Evolutionary conservation across 2,888 invertebrate species (phyloP), one percentile per base, ranked within the genome.

Genomic region (Malacosoma neustria): DNA sequence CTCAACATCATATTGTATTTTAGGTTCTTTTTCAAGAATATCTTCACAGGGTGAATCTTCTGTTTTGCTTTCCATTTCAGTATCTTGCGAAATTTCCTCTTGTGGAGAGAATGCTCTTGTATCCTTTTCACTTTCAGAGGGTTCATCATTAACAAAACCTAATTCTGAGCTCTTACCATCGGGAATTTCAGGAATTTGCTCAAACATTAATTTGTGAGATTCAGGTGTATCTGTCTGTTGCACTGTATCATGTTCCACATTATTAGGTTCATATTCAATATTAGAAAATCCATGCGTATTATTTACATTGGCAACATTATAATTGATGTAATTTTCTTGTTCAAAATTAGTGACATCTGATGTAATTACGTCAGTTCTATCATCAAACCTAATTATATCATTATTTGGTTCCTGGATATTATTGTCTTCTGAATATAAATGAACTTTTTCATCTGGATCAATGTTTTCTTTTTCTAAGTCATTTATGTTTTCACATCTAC

Each of bases 161-260:
- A 82, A 49, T 53, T 84, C 82, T 11, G 82, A 84, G 55, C 79
- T 82, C 51, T 85, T 85, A 7, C 84, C 85, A 52, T 84, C 82
- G 29, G 85, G 85, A 47, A 84, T 84, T 69, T 85, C 85, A 13
- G 85, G 85, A 49, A 85, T 85, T 61, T 85, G 84, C 61, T 85
- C 85, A 54, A 84, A 85, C 7, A 85, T 53, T 35, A 85, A 59
- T 49, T 85, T 85, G 48, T 85, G 84, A 68, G 85, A 85, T 71
- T 85, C 85, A 13, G 85, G 85, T 14, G 85, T 84, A 41, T 85
- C 85, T 29, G 85, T 84, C 42, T 74, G 84, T 35, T 64, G 49
- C 4, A 77, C 66, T 37, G 61, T 50, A 29, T 74, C 72, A 42
- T 71, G 72, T 32, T 62, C 58, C 42, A 67, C 52, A 46, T 68